Base-by-base conservation (phyloP, 2,113 vertebrate species). In the Halichoerus grypus region DNA sequence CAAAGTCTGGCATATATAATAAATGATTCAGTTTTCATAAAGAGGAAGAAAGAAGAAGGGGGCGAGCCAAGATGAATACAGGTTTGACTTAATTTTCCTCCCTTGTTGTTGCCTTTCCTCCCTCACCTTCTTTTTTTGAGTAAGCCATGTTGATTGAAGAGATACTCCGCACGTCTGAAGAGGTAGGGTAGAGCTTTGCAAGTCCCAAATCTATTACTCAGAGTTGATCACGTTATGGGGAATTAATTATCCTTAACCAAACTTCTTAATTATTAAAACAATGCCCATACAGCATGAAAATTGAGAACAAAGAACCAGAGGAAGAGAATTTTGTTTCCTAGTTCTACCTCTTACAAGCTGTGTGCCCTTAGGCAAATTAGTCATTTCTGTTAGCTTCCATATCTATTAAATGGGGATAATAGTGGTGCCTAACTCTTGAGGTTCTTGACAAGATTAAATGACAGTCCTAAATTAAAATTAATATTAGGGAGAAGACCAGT, bases 221-320 rank as follows among this genome's bases (percentile, higher is more conserved):
- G 42, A 84, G 36, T 69, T 84, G 46, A n/a, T 92, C 31, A 33
- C 33, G 21, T 87, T 87, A 22, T 89, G 80, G 11, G 74, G 16
- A 42, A 96, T 93, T 96, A 86, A 95, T 91, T 87, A 91, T 87
- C n/a, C 16, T 71, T 96, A 82, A 82, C 46, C n/a, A 83, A 55
- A 88, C 49, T 55, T 94, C 21, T 94, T 83, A 83, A 86, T 97
- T 79, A 88, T 79, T 97, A 81, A 81, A 89, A 67, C 19, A 92
- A 2, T 88, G 22, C 79, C 36, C n/a, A 46, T 82, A 33, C 13
- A 87, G 18, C 57, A 72, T 94, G 57, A 49, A 19, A 81, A 19
- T 79, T 84, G 79, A 84, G 82, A 94, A 91, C 57, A 82, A 85
- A 95, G 51, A 92, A n/a, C 69, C 55, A 46, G 55, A 88, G 36